phyloP scores from a whole-genome alignment of 2,888 invertebrate species.

The Luperina nickerlii region DNA sequence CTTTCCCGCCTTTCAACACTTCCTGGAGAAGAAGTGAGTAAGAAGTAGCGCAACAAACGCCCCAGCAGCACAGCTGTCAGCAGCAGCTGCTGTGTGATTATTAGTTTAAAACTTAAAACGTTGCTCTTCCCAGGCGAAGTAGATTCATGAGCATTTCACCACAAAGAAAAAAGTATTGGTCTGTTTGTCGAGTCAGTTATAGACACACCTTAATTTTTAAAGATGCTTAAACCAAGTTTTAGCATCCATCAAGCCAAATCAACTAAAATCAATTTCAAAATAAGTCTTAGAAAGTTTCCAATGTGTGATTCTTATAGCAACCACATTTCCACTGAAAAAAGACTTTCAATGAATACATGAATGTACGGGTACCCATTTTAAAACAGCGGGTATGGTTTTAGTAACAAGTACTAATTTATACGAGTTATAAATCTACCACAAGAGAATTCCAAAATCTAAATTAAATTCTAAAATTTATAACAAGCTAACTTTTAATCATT shows the following conservation, averaged over 20 bases:
- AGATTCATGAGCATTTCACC: background rate
- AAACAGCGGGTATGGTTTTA: background rate
- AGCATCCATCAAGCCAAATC: background rate
- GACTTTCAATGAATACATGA: background rate
- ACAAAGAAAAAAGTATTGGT: background rate
- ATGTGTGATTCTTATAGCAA: background rate
- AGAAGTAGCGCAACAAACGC: no score
- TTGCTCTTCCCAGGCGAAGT: background rate
- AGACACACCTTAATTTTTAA: background rate
- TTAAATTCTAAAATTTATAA: constrained; percentile 38
- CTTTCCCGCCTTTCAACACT: no score
- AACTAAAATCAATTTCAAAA: background rate
- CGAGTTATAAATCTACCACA: background rate
- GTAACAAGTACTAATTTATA: background rate
- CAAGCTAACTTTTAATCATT: constrained; percentile 47
- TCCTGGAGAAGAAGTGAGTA: no score
- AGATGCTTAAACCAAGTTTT: background rate
- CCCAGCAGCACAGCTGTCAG: no score
- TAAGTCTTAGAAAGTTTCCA: no score
- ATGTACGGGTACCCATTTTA: background rate
- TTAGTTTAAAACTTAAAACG: no score
- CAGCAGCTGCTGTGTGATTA: no score
- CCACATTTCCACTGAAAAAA: no score
- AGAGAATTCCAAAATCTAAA: constrained; percentile 11
- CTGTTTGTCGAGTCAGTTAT: background rate